Evolutionary conservation across 2,797 vertebrate species (phyloP), one percentile per base, ranked within the genome.

Genomic region (Anas flavirostris): DNA sequence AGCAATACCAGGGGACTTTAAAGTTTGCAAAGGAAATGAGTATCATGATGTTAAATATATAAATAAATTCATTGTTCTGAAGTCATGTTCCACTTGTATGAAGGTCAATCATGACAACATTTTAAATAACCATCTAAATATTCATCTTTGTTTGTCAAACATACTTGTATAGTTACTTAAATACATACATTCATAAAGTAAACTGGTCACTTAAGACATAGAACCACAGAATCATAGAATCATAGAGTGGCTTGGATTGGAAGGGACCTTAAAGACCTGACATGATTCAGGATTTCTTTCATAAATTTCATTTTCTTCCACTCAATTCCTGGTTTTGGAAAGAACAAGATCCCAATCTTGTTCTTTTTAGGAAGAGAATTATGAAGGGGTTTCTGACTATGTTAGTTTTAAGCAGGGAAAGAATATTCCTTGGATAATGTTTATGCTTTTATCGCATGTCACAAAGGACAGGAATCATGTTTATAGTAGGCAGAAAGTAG

Each of bases 401-500:
- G 9, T 43, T 9, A 62, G 1, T 29, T 91, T 81, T 82, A 80
- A 77, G 39, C 7, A 5, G 10, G 7, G 15, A 59, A 73, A 39
- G 4, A 28, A 63, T 88, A 74, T 39, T 10, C 12, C 5, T 83
- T 56, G 4, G 18, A 26, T 29, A 41, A 6, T 21, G 35, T 79
- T 78, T 70, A 64, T 77, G 29, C 72, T 39, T 70, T 14, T 86
- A 70, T 70, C 28, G 33, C 17, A 23, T 7, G 43, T 84, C 95
- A 74, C n/a, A 82, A 94, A 94, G 70, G 33, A 28, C 22, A 72
- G 19, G 93, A 82, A n/a, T 76, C 9, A 12, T 69, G 37, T 66
- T 87, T 73, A 50, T 44, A 74, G 68, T 55, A 81, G 64, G 77
- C 64, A 88, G 72, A 94, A 69, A 95, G 66, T 55, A 81, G 66